A percentile compares a stretch with the other conserved stretches of the same genome.
These are phyloP conservation scores for Onthophagus taurus DNA, from an alignment of 1,140 invertebrate genomes.

Conservation along the genomic window DNA sequence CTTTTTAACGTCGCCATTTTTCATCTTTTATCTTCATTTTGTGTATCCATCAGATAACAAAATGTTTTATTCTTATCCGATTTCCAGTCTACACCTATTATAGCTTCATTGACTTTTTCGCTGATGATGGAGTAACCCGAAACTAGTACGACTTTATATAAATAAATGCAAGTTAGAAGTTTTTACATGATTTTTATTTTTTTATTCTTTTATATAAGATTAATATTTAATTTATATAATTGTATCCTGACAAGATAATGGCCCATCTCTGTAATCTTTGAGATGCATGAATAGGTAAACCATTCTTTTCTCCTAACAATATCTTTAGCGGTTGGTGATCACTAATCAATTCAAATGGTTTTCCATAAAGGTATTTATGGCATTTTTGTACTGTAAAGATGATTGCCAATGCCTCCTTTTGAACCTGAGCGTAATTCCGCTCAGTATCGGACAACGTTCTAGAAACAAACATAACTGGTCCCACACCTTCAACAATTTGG, in stretches of 20 bases:
- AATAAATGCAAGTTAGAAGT: no score
- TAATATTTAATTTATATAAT: no score
- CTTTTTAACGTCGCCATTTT: no score
- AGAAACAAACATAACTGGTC: background rate
- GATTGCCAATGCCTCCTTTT: constrained; percentile 22
- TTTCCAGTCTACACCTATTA: no score
- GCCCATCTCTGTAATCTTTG: constrained; percentile 24
- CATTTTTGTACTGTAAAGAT: constrained; percentile 21
- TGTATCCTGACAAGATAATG: background rate
- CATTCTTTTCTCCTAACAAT: constrained; percentile 34
- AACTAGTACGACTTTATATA: no score
- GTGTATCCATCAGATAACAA: no score
- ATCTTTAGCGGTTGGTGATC: constrained; percentile 42
- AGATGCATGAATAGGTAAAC: constrained; percentile 20
- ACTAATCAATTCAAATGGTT: constrained; percentile 38
- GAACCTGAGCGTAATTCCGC: constrained; percentile 19
- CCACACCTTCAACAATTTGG: constrained; percentile 3
- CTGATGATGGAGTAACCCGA: no score
- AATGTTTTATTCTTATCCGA: no score
- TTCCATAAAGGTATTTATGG: constrained; percentile 13
- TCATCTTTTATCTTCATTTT: no score
- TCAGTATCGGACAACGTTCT: constrained; percentile 14
- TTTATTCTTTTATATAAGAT: no score
- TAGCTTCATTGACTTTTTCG: no score
- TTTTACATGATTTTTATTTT: no score